Conservation (phyloP, 2,797 vertebrate species). For the Enoplosus armatus region DNA sequence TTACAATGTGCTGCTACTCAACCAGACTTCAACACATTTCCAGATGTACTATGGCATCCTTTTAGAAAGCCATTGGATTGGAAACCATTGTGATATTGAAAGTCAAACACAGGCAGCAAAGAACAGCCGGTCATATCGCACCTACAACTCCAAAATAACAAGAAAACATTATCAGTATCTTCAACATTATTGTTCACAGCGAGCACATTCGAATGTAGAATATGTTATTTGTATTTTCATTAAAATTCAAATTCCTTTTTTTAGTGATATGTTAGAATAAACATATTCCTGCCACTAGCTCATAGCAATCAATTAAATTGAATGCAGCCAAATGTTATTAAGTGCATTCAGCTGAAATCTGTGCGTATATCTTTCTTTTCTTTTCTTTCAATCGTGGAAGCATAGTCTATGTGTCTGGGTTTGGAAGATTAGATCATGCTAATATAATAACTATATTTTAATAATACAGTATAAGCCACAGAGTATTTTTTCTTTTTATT, state of each 20-base stretch:
- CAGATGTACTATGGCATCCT: neutral
- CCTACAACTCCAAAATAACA: neutral
- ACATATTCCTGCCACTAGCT: neutral
- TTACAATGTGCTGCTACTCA: neutral
- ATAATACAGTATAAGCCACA: neutral
- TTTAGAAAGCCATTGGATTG: neutral
- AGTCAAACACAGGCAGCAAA: neutral
- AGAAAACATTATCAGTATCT: neutral
- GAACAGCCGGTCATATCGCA: neutral
- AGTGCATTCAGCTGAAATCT: neutral
- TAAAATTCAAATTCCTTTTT: no score
- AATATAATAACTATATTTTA: neutral
- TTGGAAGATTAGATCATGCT: neutral
- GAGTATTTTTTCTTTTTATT: neutral
- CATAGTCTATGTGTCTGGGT: neutral
- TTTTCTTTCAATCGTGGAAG: no score
- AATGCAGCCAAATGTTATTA: neutral
- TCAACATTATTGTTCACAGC: no score
- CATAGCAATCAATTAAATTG: neutral
- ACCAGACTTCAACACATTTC: neutral
- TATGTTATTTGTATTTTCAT: neutral
- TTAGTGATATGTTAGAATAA: neutral
- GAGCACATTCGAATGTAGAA: neutral
- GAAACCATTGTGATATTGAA: neutral
- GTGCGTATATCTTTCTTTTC: no score